Base-by-base conservation (phyloP, 2,888 invertebrate genomes). In the Drosophila colorata region DNA sequence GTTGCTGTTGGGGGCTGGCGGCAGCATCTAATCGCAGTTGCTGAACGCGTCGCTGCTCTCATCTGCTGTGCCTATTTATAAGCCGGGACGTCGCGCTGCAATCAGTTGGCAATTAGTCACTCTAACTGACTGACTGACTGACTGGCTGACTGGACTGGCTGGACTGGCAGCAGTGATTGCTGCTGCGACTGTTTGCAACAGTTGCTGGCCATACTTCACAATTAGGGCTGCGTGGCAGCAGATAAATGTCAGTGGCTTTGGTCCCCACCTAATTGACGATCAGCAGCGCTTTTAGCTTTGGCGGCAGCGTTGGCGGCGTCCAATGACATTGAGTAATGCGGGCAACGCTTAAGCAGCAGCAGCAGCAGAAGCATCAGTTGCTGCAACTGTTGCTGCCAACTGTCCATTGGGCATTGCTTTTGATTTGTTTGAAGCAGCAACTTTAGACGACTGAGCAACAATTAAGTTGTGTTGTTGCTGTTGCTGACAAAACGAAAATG, bases 261-360 rank as follows among this genome's bases (percentile, higher is more conserved):
- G 73, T 73, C 57, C 47, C 68, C 69, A 80, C 69, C 84, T 83
- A 83, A 83, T 83, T 86, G 87, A 83, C 81, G 74, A 83, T 73
- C 78, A 78, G 75, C 73, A 40, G 47, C 51, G 56, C 66, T 58
- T 56, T 67, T 61, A 48, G 69, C 78, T 75, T 75, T 78, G 73
- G 78, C 80, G 77, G 66, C 80, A 71, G 80, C 80, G 78, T 78
- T 77, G 78, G 78, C 78, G 76, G 80, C 80, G 47, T 59, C 56
- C 80, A 73, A 64, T 85, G 84, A 85, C 84, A 85, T 87, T 88
- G 89, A 85, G 88, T 88, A 85, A 85, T 85, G 89, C 72, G 80
- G 69, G 72, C 78, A 69, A 73, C 68, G 74, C 78, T 77, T 78
- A 67, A 68, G 37, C 41, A 43, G 44, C 56, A 47, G 28, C 56